Conservation (phyloP, 2,797 vertebrate species). For the Brachyalestes nurse region DNA sequence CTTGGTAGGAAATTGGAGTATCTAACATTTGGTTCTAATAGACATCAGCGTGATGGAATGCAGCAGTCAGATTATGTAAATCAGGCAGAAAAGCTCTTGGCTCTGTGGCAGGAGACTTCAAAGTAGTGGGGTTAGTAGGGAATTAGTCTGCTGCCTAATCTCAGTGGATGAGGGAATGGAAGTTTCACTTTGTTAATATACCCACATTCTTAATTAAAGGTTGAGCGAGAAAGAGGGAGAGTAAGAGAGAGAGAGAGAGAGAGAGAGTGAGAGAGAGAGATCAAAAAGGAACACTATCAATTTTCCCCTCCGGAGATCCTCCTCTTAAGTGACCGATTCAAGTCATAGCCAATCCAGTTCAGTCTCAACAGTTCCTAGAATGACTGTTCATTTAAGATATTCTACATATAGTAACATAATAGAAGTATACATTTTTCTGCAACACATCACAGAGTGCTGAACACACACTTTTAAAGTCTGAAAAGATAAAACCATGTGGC, state of each 20-base stretch:
- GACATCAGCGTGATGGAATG: constrained; percentile 66
- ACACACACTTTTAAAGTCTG: too few relatives aligned
- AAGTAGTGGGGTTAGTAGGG: constrained; percentile 75
- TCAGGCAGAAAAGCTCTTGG: constrained; percentile 66
- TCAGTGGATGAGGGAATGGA: constrained; percentile 70
- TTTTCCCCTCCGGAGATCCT: too few relatives aligned
- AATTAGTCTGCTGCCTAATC: constrained; percentile 81
- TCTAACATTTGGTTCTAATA: constrained; percentile 69
- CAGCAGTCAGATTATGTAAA: constrained; percentile 80
- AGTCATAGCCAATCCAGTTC: constrained; percentile 19
- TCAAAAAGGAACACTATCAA: constrained; percentile 30
- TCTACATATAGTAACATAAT: neutral
- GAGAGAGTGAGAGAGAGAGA: constrained; percentile 42
- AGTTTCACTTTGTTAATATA: constrained; percentile 75
- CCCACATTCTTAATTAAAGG: constrained; percentile 69
- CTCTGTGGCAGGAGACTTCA: constrained; percentile 76
- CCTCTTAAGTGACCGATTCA: constrained; percentile 44
- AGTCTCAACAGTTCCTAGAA: constrained; percentile 2
- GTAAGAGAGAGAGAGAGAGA: constrained; percentile 24
- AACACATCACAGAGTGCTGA: too few relatives aligned
- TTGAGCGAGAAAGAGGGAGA: constrained; percentile 32
- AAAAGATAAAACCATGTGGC: too few relatives aligned
- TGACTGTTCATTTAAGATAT: constrained; percentile 1
- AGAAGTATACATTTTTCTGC: too few relatives aligned
- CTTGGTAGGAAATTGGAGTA: constrained; percentile 68